A percentile compares a stretch with the other conserved stretches of the same genome.
Conservation (phyloP, 2,113 vertebrate species). For the Columbina picui region DNA sequence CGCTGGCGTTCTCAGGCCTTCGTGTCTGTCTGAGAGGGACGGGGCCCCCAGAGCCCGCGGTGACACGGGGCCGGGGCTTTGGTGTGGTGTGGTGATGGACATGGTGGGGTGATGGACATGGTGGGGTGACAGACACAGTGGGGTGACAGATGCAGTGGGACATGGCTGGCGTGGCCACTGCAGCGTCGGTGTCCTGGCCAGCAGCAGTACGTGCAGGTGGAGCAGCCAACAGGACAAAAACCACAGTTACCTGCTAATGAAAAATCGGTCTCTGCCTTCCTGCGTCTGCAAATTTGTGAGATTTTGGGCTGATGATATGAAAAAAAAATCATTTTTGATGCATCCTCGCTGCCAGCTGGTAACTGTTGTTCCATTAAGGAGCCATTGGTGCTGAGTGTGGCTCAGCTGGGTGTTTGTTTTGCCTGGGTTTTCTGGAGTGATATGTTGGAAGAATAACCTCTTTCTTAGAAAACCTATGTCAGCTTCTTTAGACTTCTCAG, state of each 20-base stretch:
- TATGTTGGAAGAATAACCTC: slow-evolving; percentile 3
- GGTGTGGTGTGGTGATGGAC: not conserved
- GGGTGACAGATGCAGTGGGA: too few species aligned
- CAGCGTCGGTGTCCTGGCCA: not conserved
- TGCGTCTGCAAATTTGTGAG: not conserved
- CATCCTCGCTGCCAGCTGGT: not conserved
- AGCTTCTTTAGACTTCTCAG: not conserved
- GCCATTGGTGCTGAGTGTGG: rapidly evolving
- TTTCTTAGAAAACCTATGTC: slow-evolving; percentile 19
- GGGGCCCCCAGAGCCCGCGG: not conserved
- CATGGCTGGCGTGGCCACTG: not conserved
- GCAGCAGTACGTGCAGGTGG: not conserved
- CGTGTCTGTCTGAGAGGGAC: slow-evolving; percentile 35
- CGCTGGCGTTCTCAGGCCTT: slow-evolving; percentile 51
- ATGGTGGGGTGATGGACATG: not conserved
- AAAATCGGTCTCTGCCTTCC: not conserved
- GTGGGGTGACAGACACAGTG: too few species aligned
- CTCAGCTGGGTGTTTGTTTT: not conserved
- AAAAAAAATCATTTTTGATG: not conserved
- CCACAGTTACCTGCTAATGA: not conserved
- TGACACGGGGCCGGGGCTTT: not conserved
- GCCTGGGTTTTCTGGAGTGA: not conserved
- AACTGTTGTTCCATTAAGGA: not conserved
- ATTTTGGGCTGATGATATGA: not conserved
- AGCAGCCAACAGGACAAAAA: not conserved